Conservation (phyloP, 2,888 invertebrate species). For the Eurytoma californica region DNA sequence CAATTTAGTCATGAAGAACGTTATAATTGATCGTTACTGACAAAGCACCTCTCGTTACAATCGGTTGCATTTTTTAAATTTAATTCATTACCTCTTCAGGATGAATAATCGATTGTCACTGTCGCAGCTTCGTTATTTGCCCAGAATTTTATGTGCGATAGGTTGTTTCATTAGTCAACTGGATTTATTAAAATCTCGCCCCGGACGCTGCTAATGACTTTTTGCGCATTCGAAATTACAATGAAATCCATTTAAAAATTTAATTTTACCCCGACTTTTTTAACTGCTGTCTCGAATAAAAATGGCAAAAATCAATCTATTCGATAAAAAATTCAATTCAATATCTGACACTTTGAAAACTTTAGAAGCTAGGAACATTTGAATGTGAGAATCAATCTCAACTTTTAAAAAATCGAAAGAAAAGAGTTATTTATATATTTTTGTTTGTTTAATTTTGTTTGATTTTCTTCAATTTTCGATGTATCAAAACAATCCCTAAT, state of each 20-base stretch:
- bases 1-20: conserved; percentile 28
- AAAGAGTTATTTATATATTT: no score
- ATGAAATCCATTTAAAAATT: not conserved
- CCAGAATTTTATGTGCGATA: not conserved
- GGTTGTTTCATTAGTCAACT: conserved; percentile 8
- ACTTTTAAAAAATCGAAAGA: no score
- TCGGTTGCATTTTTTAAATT: conserved; percentile 13
- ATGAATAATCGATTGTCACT: conserved; percentile 21
- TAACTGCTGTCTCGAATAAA: no score
- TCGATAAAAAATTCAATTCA: no score
- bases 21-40: conserved; percentile 47
- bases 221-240: not conserved
- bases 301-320: no score
- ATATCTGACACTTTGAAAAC: no score
- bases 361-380: no score
- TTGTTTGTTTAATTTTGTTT: no score
- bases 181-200: not conserved
- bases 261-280: no score
- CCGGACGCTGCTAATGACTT: not conserved
- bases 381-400: no score
- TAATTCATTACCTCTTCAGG: conserved; percentile 9
- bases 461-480: no score
- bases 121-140: conserved; percentile 18
- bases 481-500: no score
- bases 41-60: conserved; percentile 17